Conservation (phyloP, 2,797 vertebrate species). For the Fistularia commersonii region DNA sequence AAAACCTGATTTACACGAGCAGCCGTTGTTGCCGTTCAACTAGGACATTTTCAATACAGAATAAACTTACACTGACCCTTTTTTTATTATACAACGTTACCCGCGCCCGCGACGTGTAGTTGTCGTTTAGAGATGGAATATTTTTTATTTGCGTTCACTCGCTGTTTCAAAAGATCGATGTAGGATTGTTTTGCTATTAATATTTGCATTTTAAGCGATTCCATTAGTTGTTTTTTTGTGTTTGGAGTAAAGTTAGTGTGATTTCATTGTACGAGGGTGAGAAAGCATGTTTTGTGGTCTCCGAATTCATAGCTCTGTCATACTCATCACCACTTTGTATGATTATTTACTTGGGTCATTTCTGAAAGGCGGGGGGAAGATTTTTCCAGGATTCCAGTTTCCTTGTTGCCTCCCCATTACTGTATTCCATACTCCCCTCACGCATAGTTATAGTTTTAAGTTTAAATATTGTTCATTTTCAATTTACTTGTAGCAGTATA, state of each 20-base stretch:
- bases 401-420: conserved; percentile 47
- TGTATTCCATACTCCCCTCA: conserved; percentile 42
- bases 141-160: conserved; percentile 67
- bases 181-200: conserved; percentile 64
- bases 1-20: conserved; percentile 70
- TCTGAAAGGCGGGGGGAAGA: conserved; percentile 45
- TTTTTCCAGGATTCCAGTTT: conserved; percentile 45
- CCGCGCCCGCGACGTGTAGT: conserved; percentile 49
- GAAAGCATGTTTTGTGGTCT: conserved; percentile 72
- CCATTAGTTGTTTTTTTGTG: conserved; percentile 56
- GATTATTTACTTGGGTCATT: conserved; percentile 46
- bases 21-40: conserved; percentile 54
- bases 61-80: conserved; percentile 30
- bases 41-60: conserved; percentile 68
- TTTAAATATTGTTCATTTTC: conserved; percentile 66
- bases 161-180: conserved; percentile 50
- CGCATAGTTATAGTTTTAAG: conserved; percentile 53
- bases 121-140: conserved; percentile 59
- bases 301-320: conserved; percentile 71
- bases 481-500: conserved; percentile 68
- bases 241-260: conserved; percentile 63
- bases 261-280: conserved; percentile 73
- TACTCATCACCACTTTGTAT: conserved; percentile 61
- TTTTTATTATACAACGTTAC: conserved; percentile 47
- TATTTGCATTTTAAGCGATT: conserved; percentile 59